phyloP scores from a whole-genome alignment of 2,888 invertebrate species.

The Dilophus febrilis region DNA sequence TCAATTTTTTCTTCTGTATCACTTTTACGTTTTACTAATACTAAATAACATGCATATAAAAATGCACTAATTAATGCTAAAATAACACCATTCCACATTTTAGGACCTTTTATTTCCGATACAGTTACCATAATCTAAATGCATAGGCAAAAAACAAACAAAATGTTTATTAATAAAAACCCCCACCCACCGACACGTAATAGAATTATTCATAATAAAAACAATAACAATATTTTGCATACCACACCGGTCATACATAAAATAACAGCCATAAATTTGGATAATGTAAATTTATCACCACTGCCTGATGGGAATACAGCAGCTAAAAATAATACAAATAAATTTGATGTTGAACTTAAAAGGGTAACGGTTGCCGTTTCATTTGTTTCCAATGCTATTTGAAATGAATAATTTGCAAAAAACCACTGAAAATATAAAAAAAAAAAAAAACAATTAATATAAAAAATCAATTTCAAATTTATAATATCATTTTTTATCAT shows the following conservation, averaged over 20 bases:
- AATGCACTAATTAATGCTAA: slow-evolving; percentile 74
- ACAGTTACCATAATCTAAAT: slow-evolving; percentile 59
- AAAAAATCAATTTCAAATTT: neutral
- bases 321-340: slow-evolving; percentile 77
- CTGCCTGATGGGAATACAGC: slow-evolving; percentile 69
- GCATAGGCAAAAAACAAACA: slow-evolving; percentile 11
- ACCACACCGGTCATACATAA: slow-evolving; percentile 66
- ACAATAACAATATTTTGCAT: slow-evolving; percentile 24
- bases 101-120: slow-evolving; percentile 50
- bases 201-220: neutral
- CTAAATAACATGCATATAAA: slow-evolving; percentile 79
- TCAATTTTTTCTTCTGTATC: slow-evolving; percentile 88
- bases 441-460: slow-evolving; percentile 4
- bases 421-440: slow-evolving; percentile 63
- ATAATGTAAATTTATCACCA: slow-evolving; percentile 68
- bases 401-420: slow-evolving; percentile 81
- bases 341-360: slow-evolving; percentile 72
- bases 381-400: slow-evolving; percentile 68
- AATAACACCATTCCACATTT: slow-evolving; percentile 59
- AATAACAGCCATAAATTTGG: slow-evolving; percentile 65
- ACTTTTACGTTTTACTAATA: slow-evolving; percentile 69
- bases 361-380: slow-evolving; percentile 77
- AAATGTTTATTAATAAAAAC: slow-evolving; percentile 1
- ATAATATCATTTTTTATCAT: too few relatives aligned
- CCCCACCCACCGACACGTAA: too few relatives aligned